Base-by-base conservation (phyloP, 1,140 invertebrate species). In the Tetragnatha versicolor region DNA sequence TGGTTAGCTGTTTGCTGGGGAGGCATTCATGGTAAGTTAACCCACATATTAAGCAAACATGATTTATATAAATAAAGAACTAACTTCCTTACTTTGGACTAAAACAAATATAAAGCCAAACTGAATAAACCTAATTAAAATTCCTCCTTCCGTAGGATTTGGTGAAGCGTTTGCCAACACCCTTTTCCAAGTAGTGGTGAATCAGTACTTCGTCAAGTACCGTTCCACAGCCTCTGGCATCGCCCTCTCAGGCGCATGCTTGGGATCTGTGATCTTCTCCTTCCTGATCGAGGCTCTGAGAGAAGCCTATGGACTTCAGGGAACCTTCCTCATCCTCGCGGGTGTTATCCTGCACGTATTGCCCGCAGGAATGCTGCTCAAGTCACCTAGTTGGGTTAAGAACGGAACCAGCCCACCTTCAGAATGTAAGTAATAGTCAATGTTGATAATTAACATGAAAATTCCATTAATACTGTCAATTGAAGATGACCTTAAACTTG, bases 211-310 rank as follows among this genome's bases (percentile, higher is more conserved):
- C 37, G 79, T 83, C 35, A 83, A 84, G 22, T 80, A 82, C n/a
- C 81, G 83, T 22, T 82, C 84, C 0, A 80, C 84, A 3, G 85
- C 85, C 0, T 81, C 83, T 49, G 85, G 85, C 6, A 80, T 86
- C 2, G 82, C 83, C 0, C 83, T 83, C 9, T 81, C 84, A 2
- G 85, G 85, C 12, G 82, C 83, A 37, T 84, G 84, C 14, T 65
- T 83, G 5, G 85, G 84, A 9, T 83, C 84, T 3, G 84, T 86
- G 60, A 29, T 85, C 17, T 69, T 85, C 42, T 85, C 85, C 14
- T 83, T 84, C 9, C 7, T 84, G 0, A 80, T 85, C 5, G 82
- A 85, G 79, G 39, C 79, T 6, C 25, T 85, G 33, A 83, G 85
- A 6, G 58, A 73, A 12, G 31, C 76, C 2, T 82, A 73, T 61